Evolutionary conservation across 2,113 vertebrate genomes (phyloP).

Genomic region (Sapayoa aenigma): DNA sequence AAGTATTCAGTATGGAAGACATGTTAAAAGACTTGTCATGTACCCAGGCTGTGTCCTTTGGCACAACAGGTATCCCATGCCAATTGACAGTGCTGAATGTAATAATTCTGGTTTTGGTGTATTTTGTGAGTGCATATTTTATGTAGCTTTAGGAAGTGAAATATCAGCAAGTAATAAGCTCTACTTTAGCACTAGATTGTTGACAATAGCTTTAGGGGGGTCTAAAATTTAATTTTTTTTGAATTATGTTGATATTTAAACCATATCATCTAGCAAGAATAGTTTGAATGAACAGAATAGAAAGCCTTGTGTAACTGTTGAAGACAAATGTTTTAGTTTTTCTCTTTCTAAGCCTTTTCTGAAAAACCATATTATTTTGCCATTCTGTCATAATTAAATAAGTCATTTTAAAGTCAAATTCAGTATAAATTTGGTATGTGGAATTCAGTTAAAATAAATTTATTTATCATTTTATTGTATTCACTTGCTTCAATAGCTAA

Average conservation of each 20-base stretch:
- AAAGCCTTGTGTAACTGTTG: neutral
- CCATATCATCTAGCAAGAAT: neutral
- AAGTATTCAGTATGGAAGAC: neutral
- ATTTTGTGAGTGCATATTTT: neutral
- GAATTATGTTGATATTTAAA: conserved; percentile 66
- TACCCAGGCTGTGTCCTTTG: neutral
- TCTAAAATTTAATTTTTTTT: conserved; percentile 63
- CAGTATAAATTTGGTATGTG: neutral
- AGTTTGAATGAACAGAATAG: conserved; percentile 16
- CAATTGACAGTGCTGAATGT: neutral
- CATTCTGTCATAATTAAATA: neutral
- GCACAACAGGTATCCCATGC: neutral
- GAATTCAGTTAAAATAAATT: neutral
- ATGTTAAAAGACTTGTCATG: neutral
- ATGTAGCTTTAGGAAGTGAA: neutral
- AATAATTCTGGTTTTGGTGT: neutral
- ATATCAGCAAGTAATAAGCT: conserved; percentile 3
- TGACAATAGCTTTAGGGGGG: conserved; percentile 30
- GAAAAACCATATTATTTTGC: neutral
- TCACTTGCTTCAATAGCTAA: neutral
- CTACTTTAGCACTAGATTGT: neutral
- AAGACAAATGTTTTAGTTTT: conserved; percentile 5
- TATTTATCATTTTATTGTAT: neutral
- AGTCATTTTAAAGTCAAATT: neutral
- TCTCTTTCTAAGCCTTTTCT: neutral